Base-by-base conservation (phyloP, 2,113 vertebrate species). In the Elephas maximus region DNA sequence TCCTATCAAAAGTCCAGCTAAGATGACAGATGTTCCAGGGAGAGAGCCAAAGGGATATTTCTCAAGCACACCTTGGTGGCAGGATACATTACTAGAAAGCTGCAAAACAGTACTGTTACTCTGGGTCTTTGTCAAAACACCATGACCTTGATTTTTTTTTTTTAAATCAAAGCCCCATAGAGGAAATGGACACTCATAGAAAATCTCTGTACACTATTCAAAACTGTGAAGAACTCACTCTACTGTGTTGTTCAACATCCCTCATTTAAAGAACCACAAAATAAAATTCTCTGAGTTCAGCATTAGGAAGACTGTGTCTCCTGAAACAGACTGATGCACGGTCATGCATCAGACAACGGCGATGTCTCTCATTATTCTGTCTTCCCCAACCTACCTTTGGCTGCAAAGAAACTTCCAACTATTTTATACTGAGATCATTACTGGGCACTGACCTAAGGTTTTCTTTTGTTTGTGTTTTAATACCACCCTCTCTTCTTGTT, bases 21-120 rank as follows among this genome's bases (percentile, higher is more conserved):
- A 93, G 53, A 96, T 87, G 87, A 96, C 4, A 94, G 71, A 93
- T 37, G 90, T 71, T 88, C 74, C 92, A n/a, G 1, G 18, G 24
- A 30, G 51, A 93, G 1, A 95, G 69, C 33, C 41, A 94, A 26
- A 28, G 15, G 67, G 57, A 83, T 26, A 96, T 88, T 95, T 85
- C 91, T 80, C 28, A 92, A 92, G 26, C 51, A 81, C 9, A 80
- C 15, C n/a, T 74, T 82, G 23, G 14, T 48, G 90, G 78, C 3
- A 60, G 26, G 26, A 88, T 95, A 65, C 30, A 88, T 88, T 88
- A 81, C 23, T 65, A 12, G 24, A 82, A 67, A 82, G 33, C 60
- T 67, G 4, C 6, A 73, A 81, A 85, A 12, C 82, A 73, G 33
- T 65, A 85, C 24, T 88, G 78, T 81, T 88, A 51, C 9, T 77